Base-by-base conservation (phyloP, 2,113 vertebrate genomes). In the Symphodus melops region DNA sequence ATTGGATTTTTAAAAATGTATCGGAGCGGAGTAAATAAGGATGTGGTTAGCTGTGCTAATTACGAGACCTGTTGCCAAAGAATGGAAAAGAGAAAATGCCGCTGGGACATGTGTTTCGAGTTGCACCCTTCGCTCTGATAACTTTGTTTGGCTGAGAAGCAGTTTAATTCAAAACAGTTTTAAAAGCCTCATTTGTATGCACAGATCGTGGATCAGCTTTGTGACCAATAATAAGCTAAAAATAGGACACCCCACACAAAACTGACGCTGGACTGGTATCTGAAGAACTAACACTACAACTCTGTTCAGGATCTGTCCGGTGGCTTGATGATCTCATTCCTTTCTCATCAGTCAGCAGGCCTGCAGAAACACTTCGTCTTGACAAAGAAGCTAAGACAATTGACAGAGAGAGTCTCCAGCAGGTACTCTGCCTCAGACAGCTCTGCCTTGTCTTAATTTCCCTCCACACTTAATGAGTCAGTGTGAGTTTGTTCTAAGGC, bases 11-110 rank as follows among this genome's bases (percentile, higher is more conserved):
- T 19, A 36, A 70, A 64, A 68, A 49, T 69, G 65, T 55, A 81
- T 89, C 73, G 81, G 74, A 79, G 54, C 65, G 46, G 68, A 77
- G 64, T 86, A 86, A 91, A 88, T 88, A 78, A 89, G 87, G 89
- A 90, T 91, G 90, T 92, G 91, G 88, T 92, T 88, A 57, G 71
- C 59, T 57, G 73, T 61, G 41, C 83, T 92, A 91, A 92, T 91
- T 91, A 85, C 85, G 68, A 33, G 55, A 91, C 76, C 58, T 86
- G 75, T 78, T 89, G 87, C 89, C 83, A 87, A 64, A 83, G 62
- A 83, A 79, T 60, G 74, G 77, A 71, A 75, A 81, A 74, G 59
- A 11, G 37, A 76, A 86, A 86, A 66, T 67, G 74, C 79, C 55
- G 82, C 79, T 65, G 75, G 61, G 46, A 81, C 84, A 87, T 85